A percentile compares a stretch with the other conserved stretches of the same genome.
Evolutionary conservation across 1,140 invertebrate genomes (phyloP).

Genomic region (honey bee (Apis mellifera)): Amel_HAv3.1 CM009946.2:4198001-4198500

Average conservation of each 20-base stretch:
- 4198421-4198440: neutral
- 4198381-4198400: too few relatives aligned
- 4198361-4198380: too few relatives aligned
- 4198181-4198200: constrained; percentile 55
- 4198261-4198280: neutral
- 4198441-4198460: neutral
- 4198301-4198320: too few relatives aligned
- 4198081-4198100: constrained; percentile 72
- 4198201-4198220: neutral
- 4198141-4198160: constrained; percentile 63
- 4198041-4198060: constrained; percentile 76
- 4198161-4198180: constrained; percentile 24
- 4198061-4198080: constrained; percentile 65
- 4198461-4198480: neutral
- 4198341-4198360: too few relatives aligned
- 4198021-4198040: constrained; percentile 76
- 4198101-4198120: constrained; percentile 60
- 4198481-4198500: neutral
- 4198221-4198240: neutral
- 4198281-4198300: too few relatives aligned
- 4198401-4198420: neutral
- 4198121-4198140: constrained; percentile 52
- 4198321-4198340: too few relatives aligned
- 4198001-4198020: constrained; percentile 74
- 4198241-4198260: neutral